Conservation (phyloP, 2,888 invertebrate genomes). For the Glyphotaelius pellucidus region DNA sequence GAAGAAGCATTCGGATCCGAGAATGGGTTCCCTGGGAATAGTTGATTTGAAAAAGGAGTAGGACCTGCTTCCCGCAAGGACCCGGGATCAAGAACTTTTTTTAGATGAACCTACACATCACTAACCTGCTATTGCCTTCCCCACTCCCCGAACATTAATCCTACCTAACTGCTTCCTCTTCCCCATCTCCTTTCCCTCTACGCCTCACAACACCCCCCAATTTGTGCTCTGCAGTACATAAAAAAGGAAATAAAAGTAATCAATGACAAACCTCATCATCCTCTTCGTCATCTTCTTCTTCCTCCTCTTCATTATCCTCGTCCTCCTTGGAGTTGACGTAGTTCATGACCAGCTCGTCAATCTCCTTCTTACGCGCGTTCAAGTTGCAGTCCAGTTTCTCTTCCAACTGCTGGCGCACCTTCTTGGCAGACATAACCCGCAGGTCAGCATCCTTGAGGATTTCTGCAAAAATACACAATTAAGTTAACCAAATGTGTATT, state of each 20-base stretch:
- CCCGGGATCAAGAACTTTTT: no score
- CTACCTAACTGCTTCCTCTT: no score
- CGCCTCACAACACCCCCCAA: no score
- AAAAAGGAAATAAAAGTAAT: not conserved
- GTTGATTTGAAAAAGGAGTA: no score
- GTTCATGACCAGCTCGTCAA: slow-evolving; percentile 93
- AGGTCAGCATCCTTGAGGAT: slow-evolving; percentile 93
- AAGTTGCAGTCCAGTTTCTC: slow-evolving; percentile 87
- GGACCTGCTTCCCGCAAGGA: no score
- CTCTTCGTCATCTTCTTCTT: slow-evolving; percentile 73
- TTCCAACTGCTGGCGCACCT: slow-evolving; percentile 91
- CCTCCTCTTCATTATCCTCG: slow-evolving; percentile 72
- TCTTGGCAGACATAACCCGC: slow-evolving; percentile 90
- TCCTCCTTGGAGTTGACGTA: slow-evolving; percentile 76
- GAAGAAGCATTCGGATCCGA: no score
- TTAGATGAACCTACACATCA: no score
- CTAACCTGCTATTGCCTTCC: no score
- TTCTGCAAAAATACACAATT: slow-evolving; percentile 74
- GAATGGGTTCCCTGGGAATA: no score
- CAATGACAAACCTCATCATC: not conserved
- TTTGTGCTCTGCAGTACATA: no score
- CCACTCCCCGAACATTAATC: no score
- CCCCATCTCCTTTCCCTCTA: no score
- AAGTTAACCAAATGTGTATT: slow-evolving; percentile 24
- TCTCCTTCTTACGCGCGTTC: slow-evolving; percentile 87